A percentile compares a stretch with the other conserved stretches of the same genome.
Evolutionary conservation across 2,797 vertebrate species (phyloP).

Genomic region (Huso huso): DNA sequence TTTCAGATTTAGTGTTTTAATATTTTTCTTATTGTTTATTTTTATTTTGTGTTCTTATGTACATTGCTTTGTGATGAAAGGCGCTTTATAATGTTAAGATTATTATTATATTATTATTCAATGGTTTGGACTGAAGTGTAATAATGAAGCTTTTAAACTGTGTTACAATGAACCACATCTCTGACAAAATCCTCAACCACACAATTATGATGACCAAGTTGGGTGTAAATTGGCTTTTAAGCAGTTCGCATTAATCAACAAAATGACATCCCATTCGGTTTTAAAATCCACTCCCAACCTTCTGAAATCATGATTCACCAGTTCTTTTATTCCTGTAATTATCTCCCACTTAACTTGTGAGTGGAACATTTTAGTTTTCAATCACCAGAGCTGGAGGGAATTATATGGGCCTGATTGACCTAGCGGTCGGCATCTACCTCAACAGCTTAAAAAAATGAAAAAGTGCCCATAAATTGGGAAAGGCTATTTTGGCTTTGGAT

Average conservation of each 20-base stretch:
- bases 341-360: slow-evolving; percentile 21
- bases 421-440: slow-evolving; percentile 35
- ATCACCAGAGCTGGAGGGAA: slow-evolving; percentile 26
- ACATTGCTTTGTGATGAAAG: too few species aligned
- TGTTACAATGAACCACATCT: slow-evolving; percentile 11
- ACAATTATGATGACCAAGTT: slow-evolving; percentile 46
- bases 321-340: slow-evolving; percentile 33
- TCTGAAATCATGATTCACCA: slow-evolving; percentile 38
- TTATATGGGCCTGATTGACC: slow-evolving; percentile 35
- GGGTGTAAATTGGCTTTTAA: slow-evolving; percentile 35
- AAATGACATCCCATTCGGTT: slow-evolving; percentile 42
- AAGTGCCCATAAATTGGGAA: slow-evolving; percentile 43
- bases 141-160: slow-evolving; percentile 13
- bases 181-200: slow-evolving; percentile 24
- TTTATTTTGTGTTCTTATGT: too few species aligned
- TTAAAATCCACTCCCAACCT: slow-evolving; percentile 36
- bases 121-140: neutral
- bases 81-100: too few species aligned
- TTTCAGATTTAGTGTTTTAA: too few species aligned
- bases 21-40: too few species aligned
- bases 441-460: slow-evolving; percentile 35
- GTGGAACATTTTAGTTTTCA: slow-evolving; percentile 10
- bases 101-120: neutral
- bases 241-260: slow-evolving; percentile 39
- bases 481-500: slow-evolving; percentile 44